These are phyloP conservation scores for Lathamus discolor DNA, from an alignment of 2,113 vertebrate genomes.

Conservation along the genomic window DNA sequence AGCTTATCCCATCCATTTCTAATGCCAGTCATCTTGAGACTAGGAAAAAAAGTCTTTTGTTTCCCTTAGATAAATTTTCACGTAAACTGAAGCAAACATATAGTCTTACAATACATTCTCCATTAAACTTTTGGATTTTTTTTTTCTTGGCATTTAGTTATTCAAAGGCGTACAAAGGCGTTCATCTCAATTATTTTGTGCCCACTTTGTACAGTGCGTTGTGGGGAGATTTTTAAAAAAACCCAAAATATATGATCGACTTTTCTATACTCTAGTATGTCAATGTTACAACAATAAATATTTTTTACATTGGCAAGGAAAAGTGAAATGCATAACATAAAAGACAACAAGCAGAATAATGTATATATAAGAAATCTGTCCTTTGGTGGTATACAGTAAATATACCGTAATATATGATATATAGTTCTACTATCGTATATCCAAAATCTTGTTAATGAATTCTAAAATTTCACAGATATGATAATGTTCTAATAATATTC, in stretches of 20 bases:
- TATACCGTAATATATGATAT: neutral
- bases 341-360: conserved; percentile 1
- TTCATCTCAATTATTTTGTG: neutral
- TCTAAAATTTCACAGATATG: neutral
- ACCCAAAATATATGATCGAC: neutral
- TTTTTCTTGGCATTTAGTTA: neutral
- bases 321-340: neutral
- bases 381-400: neutral
- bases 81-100: neutral
- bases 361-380: neutral
- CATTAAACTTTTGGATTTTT: neutral
- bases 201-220: neutral
- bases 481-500: neutral
- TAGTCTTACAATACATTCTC: neutral
- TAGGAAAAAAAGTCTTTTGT: neutral
- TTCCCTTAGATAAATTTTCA: neutral
- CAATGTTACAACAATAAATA: neutral
- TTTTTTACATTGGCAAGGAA: neutral
- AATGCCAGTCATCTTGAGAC: neutral
- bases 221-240: neutral
- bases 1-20: neutral
- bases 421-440: neutral
- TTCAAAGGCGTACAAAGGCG: neutral
- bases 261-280: neutral
- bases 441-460: neutral